A percentile compares a stretch with the other conserved stretches of the same genome.
Conservation (phyloP, 2,113 vertebrate genomes). For the Pachyramphus minor region DNA sequence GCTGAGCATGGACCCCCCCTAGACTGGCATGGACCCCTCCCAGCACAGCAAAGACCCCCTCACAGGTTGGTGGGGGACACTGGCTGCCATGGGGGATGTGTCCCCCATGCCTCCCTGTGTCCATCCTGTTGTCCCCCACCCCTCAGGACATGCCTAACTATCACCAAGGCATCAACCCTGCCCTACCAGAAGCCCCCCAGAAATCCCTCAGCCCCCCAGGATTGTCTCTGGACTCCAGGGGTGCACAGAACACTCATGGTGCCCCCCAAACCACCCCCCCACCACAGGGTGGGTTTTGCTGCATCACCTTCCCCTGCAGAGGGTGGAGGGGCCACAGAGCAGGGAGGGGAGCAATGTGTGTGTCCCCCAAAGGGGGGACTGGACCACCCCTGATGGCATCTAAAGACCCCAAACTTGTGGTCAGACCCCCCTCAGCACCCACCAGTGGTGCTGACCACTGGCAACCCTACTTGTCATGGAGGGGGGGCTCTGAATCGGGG, state of each 20-base stretch:
- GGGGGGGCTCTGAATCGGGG: background rate
- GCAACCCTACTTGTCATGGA: background rate
- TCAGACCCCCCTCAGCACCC: background rate
- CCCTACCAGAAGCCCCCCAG: background rate
- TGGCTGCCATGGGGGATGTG: background rate
- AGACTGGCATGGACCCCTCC: background rate
- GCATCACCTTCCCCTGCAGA: background rate
- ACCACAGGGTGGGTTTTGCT: background rate
- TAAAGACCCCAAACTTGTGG: background rate
- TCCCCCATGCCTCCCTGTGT: background rate
- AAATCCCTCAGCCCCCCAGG: background rate
- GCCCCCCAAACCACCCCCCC: background rate
- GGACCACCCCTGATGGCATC: fast-evolving
- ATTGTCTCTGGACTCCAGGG: background rate
- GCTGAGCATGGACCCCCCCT: background rate
- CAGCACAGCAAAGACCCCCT: background rate
- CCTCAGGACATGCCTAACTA: background rate
- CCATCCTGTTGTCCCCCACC: background rate
- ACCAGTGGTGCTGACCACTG: background rate
- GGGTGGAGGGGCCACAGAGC: background rate
- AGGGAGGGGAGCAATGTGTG: background rate
- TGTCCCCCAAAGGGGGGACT: background rate
- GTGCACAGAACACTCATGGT: background rate
- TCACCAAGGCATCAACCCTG: background rate
- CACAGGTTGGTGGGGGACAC: background rate